A percentile compares a stretch with the other conserved stretches of the same genome.
Conservation (phyloP, 2,888 invertebrate species). For the Andrena fulva region DNA sequence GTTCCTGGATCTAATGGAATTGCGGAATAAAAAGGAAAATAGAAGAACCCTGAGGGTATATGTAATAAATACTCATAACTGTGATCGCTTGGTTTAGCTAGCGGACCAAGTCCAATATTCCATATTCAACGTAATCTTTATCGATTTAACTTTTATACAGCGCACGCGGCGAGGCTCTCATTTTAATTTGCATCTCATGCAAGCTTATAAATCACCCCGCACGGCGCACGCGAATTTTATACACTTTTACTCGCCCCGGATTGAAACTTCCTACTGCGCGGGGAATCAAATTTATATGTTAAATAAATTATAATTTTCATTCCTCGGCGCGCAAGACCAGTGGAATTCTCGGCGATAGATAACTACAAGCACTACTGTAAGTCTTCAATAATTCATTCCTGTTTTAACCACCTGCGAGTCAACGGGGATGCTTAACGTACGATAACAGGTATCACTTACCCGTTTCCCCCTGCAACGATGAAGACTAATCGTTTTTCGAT, state of each 20-base stretch:
- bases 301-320: too few relatives aligned
- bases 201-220: slow-evolving; percentile 26
- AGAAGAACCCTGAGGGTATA: not conserved
- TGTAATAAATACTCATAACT: too few relatives aligned
- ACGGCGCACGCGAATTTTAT: slow-evolving; percentile 19
- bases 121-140: slow-evolving; percentile 12
- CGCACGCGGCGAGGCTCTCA: not conserved
- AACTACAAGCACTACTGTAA: too few relatives aligned
- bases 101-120: not conserved
- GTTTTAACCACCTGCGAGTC: too few relatives aligned
- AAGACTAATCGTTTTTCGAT: too few relatives aligned
- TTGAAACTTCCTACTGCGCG: not conserved
- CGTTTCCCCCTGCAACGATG: too few relatives aligned
- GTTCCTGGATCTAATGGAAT: not conserved
- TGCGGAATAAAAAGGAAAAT: not conserved
- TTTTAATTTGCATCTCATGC: slow-evolving; percentile 40
- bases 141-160: slow-evolving; percentile 28
- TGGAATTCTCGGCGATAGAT: too few relatives aligned
- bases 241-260: not conserved
- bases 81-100: not conserved
- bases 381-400: too few relatives aligned
- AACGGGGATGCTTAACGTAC: too few relatives aligned
- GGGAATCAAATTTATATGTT: slow-evolving; percentile 7
- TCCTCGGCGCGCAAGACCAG: too few relatives aligned
- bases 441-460: too few relatives aligned